Percentiles rank a stretch among this genome's conserved stretches.
These are phyloP conservation scores for Oxyteleia sp. DNA, from an alignment of 2,888 invertebrate species.

Conservation along the genomic window DNA sequence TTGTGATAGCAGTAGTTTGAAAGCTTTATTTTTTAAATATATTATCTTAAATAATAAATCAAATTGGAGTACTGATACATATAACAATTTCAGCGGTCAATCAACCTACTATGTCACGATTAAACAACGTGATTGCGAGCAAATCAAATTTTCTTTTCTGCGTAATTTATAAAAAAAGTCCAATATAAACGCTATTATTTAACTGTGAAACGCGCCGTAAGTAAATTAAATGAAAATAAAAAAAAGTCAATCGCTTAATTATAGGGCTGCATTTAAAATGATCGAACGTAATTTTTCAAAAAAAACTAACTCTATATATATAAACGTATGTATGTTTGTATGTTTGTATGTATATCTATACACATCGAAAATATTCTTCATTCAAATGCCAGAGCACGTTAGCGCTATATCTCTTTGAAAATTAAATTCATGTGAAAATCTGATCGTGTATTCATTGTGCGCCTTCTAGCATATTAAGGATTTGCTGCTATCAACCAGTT, in stretches of 20 bases:
- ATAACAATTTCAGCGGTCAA: not conserved
- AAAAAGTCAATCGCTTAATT: slow-evolving; percentile 20
- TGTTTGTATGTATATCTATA: slow-evolving; percentile 25
- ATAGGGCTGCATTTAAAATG: slow-evolving; percentile 14
- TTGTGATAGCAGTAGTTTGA: too few relatives aligned
- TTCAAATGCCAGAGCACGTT: slow-evolving; percentile 81
- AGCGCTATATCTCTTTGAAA: slow-evolving; percentile 83
- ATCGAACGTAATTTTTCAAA: not conserved
- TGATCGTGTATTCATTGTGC: slow-evolving; percentile 84
- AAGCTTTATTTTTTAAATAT: slow-evolving; percentile 18
- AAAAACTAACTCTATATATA: slow-evolving; percentile 10
- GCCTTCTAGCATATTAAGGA: slow-evolving; percentile 73
- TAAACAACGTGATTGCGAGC: not conserved
- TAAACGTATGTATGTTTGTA: slow-evolving; percentile 7
- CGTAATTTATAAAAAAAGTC: too few relatives aligned
- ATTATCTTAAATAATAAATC: slow-evolving; percentile 24
- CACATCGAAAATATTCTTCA: slow-evolving; percentile 55
- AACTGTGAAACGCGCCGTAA: too few relatives aligned
- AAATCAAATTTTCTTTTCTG: too few relatives aligned
- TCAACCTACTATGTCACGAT: not conserved
- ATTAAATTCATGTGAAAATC: slow-evolving; percentile 83
- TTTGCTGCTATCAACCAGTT: slow-evolving; percentile 55
- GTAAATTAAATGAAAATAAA: slow-evolving; percentile 4
- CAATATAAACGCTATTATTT: too few relatives aligned
- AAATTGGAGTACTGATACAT: slow-evolving; percentile 5